These are phyloP conservation scores for Ophion ventricosus DNA, from an alignment of 2,888 invertebrate species.

Conservation along the genomic window DNA sequence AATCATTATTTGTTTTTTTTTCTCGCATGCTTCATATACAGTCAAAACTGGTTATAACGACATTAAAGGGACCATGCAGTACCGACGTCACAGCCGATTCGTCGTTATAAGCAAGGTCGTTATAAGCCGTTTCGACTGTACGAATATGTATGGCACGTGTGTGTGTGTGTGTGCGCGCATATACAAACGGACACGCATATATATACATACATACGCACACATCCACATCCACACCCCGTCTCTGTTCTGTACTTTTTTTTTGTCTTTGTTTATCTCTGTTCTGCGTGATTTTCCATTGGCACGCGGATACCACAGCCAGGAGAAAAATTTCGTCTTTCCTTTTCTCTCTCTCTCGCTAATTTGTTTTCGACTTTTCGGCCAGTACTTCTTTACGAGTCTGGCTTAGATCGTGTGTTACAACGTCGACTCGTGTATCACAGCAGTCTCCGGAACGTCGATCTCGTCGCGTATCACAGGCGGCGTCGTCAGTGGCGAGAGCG, in stretches of 20 bases:
- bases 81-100: too few species aligned
- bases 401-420: conserved; percentile 82
- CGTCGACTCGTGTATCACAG: conserved; percentile 81
- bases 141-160: too few species aligned
- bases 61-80: too few species aligned
- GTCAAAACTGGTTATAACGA: too few species aligned
- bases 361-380: conserved; percentile 19
- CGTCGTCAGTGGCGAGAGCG: conserved; percentile 77
- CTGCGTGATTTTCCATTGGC: conserved; percentile 60
- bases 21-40: conserved; percentile 45
- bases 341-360: background rate
- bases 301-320: conserved; percentile 43
- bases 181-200: background rate
- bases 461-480: conserved; percentile 76
- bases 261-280: conserved; percentile 62
- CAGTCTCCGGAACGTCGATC: conserved; percentile 75
- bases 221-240: conserved; percentile 44
- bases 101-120: too few species aligned
- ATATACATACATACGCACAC: background rate
- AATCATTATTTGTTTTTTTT: conserved; percentile 49
- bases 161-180: conserved; percentile 9
- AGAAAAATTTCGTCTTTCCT: background rate
- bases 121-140: conserved; percentile 34
- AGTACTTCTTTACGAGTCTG: conserved; percentile 53
- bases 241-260: conserved; percentile 42